phyloP scores from a whole-genome alignment of 1,140 invertebrate species.

The Chironomus tepperi region DNA sequence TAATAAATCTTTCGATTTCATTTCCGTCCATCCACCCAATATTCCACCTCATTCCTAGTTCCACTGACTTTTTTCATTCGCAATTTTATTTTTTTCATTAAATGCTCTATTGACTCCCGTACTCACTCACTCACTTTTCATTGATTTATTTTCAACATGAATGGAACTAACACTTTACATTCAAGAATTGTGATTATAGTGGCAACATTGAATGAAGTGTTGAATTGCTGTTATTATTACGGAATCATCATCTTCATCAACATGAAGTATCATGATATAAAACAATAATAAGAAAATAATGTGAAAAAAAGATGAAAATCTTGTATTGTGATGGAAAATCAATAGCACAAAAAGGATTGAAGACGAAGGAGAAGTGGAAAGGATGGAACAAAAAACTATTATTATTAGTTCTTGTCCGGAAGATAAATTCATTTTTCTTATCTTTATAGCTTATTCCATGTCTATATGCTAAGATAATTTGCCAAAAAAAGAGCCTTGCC shows the following conservation, averaged over 20 bases:
- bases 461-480: background rate
- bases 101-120: constrained; percentile 9
- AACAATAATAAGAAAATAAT: no score
- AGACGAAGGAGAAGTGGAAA: background rate
- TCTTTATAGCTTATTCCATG: background rate
- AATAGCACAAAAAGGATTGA: background rate
- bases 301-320: background rate
- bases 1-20: constrained; percentile 9
- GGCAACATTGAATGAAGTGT: background rate
- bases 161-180: background rate
- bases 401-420: background rate
- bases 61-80: background rate
- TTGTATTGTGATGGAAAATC: background rate
- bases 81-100: background rate
- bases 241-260: background rate
- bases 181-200: background rate
- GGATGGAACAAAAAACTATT: background rate
- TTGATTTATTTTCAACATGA: constrained; percentile 2
- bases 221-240: constrained; percentile 14
- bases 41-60: background rate
- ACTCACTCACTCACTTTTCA: background rate
- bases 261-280: background rate
- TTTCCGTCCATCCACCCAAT: background rate
- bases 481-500: background rate
- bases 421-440: background rate